A percentile compares a stretch with the other conserved stretches of the same genome.
These are phyloP conservation scores for Loris lydekkerianus DNA, from an alignment of 2,797 vertebrate species.

Conservation along the genomic window DNA sequence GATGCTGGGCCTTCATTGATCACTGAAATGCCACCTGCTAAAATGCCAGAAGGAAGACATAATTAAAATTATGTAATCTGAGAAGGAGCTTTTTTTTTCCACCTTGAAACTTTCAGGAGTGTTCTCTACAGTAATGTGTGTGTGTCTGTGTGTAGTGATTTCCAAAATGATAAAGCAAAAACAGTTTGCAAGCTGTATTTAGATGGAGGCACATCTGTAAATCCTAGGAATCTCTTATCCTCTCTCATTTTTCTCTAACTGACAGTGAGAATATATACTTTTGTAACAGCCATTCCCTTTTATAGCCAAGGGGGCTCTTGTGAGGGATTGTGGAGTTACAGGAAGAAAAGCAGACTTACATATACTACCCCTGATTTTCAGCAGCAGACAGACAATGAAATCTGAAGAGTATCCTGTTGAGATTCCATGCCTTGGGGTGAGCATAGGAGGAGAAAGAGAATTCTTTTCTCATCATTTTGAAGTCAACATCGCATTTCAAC, in stretches of 20 bases:
- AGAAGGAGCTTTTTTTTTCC: slow-evolving; percentile 56
- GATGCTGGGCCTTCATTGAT: slow-evolving; percentile 73
- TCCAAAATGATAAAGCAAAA: slow-evolving; percentile 62
- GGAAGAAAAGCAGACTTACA: slow-evolving; percentile 66
- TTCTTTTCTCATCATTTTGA: slow-evolving; percentile 59
- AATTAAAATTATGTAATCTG: slow-evolving; percentile 74
- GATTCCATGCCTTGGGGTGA: slow-evolving; percentile 70
- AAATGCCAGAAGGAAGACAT: slow-evolving; percentile 74
- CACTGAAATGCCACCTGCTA: slow-evolving; percentile 77
- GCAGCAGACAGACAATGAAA: slow-evolving; percentile 69
- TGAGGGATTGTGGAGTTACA: slow-evolving; percentile 62
- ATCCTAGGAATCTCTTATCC: background rate
- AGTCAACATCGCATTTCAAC: slow-evolving; percentile 73
- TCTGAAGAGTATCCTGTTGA: slow-evolving; percentile 67
- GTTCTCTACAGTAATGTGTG: background rate
- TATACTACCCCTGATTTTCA: slow-evolving; percentile 71
- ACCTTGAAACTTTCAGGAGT: slow-evolving; percentile 64
- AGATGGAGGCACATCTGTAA: slow-evolving; percentile 36
- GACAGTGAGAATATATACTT: slow-evolving; percentile 69
- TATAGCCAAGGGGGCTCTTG: slow-evolving; percentile 62
- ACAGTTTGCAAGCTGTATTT: slow-evolving; percentile 63
- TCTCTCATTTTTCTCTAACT: slow-evolving; percentile 62
- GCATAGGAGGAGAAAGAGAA: slow-evolving; percentile 40
- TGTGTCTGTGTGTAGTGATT: background rate
- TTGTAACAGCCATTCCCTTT: slow-evolving; percentile 54